Evolutionary conservation across 2,797 vertebrate genomes (phyloP), one percentile per base, ranked within the genome.

Genomic region (Luscinia megarhynchos): DNA sequence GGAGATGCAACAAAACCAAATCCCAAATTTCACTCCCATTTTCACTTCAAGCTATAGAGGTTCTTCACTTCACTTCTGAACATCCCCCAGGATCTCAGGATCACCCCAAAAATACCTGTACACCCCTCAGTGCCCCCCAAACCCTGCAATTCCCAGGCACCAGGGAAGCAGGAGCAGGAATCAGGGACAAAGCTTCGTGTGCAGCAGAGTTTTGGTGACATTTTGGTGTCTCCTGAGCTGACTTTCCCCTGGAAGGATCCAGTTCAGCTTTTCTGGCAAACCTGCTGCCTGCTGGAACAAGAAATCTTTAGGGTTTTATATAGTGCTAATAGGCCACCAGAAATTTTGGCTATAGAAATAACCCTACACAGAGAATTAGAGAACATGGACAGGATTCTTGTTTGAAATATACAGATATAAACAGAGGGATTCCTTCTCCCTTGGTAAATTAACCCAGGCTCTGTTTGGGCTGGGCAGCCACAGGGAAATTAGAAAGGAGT

Each of bases 271-370:
- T 96, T 93, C 79, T n/a, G 40, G 26, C 10, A 93, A 72, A 66
- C 80, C 70, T 38, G 34, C 91, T 73, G 40, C 86, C 82, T 62
- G 66, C 70, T 93, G 83, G 27, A 90, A 89, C 80, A 88, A 89
- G 94, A 95, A 93, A 93, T 91, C 88, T 96, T 95, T 85, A 88
- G 45, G 55, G 76, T 86, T 93, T 94, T 91, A 86, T 84, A 50
- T 38, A 53, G 90, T 62, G 24, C 86, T 94, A 93, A 94, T 84
- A 91, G 91, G 80, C 77, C 94, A 95, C 83, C 88, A 93, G 90
- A 95, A 95, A 76, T 78, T 63, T 29, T 84, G 85, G 83, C 76
- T 73, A 10, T 43, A 32, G 84, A 11, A 84, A 41, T 15, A 77
- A 68, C n/a, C 43, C 66, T 58, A 7, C 27, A 4, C 3, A 26